Evolutionary conservation across 2,797 vertebrate genomes (phyloP).

Genomic region (Tamandua tetradactyla): DNA sequence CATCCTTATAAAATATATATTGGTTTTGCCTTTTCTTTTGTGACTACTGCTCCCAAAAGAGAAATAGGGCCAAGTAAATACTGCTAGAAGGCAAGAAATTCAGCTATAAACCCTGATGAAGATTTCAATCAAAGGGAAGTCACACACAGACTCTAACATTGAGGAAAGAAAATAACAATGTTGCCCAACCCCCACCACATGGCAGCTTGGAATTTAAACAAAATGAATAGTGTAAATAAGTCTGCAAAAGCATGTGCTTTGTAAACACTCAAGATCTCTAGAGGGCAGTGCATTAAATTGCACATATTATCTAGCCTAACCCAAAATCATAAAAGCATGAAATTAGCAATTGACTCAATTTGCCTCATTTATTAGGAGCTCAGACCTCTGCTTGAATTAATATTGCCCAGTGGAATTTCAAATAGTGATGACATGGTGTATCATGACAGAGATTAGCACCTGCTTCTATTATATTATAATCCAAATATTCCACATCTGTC

Average conservation of each 20-base stretch:
- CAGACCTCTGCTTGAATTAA: constrained; percentile 87
- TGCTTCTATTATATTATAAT: constrained; percentile 75
- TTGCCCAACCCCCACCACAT: constrained; percentile 31
- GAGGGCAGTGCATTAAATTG: constrained; percentile 83
- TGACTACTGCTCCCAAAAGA: constrained; percentile 55
- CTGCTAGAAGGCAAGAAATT: constrained; percentile 66
- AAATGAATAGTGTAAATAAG: constrained; percentile 78
- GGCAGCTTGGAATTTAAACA: constrained; percentile 71
- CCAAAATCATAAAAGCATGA: constrained; percentile 87
- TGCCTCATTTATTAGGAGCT: constrained; percentile 86
- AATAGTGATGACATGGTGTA: constrained; percentile 82
- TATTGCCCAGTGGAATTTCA: constrained; percentile 86
- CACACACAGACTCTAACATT: not conserved
- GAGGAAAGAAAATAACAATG: not conserved
- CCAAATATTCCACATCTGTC: constrained; percentile 75
- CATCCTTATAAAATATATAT: not conserved
- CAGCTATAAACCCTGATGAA: constrained; percentile 67
- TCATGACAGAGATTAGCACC: constrained; percentile 83
- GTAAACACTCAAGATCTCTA: constrained; percentile 84
- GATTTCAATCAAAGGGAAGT: constrained; percentile 67
- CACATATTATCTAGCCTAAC: constrained; percentile 85
- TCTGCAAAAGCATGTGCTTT: constrained; percentile 80
- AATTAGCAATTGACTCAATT: constrained; percentile 89
- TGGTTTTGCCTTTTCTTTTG: constrained; percentile 57
- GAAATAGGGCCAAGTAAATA: constrained; percentile 68